These are phyloP conservation scores for Martes flavigula DNA, from an alignment of 2,797 vertebrate species.

Conservation along the genomic window DNA sequence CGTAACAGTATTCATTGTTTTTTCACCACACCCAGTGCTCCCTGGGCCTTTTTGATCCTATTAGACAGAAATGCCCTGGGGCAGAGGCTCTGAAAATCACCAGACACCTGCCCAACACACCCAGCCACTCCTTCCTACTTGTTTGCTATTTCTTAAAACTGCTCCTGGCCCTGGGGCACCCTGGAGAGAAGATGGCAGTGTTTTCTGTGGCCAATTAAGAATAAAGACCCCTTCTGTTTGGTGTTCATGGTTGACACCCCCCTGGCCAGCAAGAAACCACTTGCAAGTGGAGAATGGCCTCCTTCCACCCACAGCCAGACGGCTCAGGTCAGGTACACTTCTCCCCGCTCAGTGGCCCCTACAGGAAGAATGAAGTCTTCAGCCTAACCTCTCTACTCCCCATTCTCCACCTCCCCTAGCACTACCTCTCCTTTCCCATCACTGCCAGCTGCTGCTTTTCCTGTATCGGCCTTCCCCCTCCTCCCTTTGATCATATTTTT, in stretches of 20 bases:
- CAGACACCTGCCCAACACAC: not conserved
- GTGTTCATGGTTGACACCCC: not conserved
- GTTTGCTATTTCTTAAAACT: not conserved
- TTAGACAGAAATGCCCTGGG: not conserved
- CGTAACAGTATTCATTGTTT: too few relatives aligned
- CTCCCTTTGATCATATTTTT: not conserved
- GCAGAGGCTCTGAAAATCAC: not conserved
- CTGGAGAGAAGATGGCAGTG: not conserved
- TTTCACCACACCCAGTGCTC: too few relatives aligned
- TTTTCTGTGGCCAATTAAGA: not conserved
- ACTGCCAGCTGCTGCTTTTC: not conserved
- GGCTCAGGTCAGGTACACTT: not conserved
- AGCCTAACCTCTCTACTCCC: not conserved
- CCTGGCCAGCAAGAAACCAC: not conserved
- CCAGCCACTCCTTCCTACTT: not conserved
- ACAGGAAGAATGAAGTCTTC: not conserved
- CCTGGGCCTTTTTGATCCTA: not conserved
- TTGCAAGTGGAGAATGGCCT: not conserved
- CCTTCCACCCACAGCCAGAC: not conserved
- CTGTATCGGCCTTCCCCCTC: not conserved
- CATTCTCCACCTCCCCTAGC: not conserved
- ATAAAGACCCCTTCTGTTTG: constrained; percentile 31
- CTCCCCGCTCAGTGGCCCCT: not conserved
- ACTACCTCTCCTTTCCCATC: not conserved
- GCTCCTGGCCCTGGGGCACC: not conserved